These are phyloP conservation scores for Campoplex nolae DNA, from an alignment of 2,888 invertebrate genomes.

Conservation along the genomic window DNA sequence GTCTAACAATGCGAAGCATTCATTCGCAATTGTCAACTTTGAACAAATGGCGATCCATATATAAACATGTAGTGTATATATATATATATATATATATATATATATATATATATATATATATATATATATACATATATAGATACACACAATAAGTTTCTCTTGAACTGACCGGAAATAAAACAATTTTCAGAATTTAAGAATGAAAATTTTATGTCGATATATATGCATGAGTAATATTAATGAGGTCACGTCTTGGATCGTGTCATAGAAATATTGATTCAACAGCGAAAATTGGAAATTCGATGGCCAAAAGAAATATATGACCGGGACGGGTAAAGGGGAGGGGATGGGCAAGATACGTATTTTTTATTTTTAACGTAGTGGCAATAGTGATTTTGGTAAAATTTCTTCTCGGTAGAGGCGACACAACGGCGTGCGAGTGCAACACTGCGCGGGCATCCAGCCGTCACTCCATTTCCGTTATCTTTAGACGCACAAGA, in stretches of 20 bases:
- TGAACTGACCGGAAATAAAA: background rate
- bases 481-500: conserved; percentile 74
- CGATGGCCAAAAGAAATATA: conserved; percentile 34
- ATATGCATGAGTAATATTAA: conserved; percentile 20
- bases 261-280: conserved; percentile 57
- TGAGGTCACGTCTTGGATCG: conserved; percentile 40
- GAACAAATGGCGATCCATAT: conserved; percentile 37
- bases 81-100: background rate
- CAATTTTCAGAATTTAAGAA: background rate
- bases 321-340: too few relatives aligned
- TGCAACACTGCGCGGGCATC: conserved; percentile 68
- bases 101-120: background rate
- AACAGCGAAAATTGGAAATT: conserved; percentile 61
- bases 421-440: conserved; percentile 27
- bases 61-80: background rate
- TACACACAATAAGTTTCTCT: too few relatives aligned
- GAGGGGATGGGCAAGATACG: background rate
- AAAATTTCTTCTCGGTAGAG: conserved; percentile 27
- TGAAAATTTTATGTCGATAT: background rate
- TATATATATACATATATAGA: background rate
- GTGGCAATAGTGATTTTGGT: conserved; percentile 59
- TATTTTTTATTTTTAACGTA: conserved; percentile 42
- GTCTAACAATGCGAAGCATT: conserved; percentile 19
- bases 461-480: conserved; percentile 73
- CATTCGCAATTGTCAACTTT: conserved; percentile 11